Percentiles rank a stretch among this genome's conserved stretches.
Evolutionary conservation across 30 jellyfish, hydroid and myxozoan genomes (phyloP).

Genomic region (Pseudorhiza aurosa): DNA sequence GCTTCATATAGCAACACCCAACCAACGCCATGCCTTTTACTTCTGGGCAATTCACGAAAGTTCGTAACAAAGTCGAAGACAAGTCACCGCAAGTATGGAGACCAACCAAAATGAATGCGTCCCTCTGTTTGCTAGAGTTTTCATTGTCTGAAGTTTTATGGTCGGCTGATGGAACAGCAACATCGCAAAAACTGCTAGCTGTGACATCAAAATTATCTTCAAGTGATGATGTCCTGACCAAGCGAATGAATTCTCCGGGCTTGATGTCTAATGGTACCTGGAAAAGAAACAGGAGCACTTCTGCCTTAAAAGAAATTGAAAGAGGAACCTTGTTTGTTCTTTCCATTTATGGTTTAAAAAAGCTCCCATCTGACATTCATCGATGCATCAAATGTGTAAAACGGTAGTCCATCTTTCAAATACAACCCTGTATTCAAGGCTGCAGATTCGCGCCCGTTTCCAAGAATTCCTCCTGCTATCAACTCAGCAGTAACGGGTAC

Average conservation of each 20-base stretch:
- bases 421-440: no score
- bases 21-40: constrained; percentile 73
- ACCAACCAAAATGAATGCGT: constrained; percentile 67
- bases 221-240: not conserved
- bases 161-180: not conserved
- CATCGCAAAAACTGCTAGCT: not conserved
- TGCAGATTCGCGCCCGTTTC: no score
- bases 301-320: no score
- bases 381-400: no score
- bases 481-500: no score
- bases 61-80: constrained; percentile 81
- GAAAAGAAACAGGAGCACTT: no score
- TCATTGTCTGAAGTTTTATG: not conserved
- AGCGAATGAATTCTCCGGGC: not conserved
- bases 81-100: constrained; percentile 93
- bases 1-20: constrained; percentile 85
- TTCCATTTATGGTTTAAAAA: no score
- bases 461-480: no score
- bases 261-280: constrained; percentile 6
- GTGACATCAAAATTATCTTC: not conserved
- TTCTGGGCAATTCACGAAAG: constrained; percentile 49
- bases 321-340: no score
- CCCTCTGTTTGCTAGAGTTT: not conserved
- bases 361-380: no score
- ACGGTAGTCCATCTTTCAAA: no score